Percentiles rank a stretch among this genome's conserved stretches.
Conservation (phyloP, 1,140 invertebrate species). For the Drosophila watanabei region DNA sequence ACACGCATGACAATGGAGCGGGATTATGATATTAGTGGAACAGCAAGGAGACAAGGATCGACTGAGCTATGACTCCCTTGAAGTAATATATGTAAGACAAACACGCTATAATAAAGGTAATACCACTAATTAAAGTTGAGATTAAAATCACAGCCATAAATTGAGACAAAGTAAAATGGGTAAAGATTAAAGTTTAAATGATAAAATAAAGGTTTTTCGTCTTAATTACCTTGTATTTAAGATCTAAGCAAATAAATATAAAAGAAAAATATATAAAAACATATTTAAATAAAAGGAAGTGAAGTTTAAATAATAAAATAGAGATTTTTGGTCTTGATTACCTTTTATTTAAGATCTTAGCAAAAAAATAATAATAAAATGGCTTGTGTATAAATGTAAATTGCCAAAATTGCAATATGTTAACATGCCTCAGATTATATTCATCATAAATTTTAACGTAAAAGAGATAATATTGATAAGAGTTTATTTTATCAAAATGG, state of each 20-base stretch:
- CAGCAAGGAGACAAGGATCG: background rate
- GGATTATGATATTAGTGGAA: conserved; percentile 31
- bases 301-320: too few species aligned
- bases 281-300: too few species aligned
- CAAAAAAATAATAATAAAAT: too few species aligned
- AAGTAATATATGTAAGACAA: background rate
- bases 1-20: conserved; percentile 10
- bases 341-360: background rate
- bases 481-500: conserved; percentile 12
- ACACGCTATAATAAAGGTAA: background rate
- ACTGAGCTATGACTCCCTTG: conserved; percentile 2
- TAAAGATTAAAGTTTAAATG: background rate
- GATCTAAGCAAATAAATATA: background rate
- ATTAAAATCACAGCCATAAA: background rate
- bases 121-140: background rate
- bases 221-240: background rate
- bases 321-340: too few species aligned
- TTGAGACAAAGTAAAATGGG: background rate
- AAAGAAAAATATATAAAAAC: too few species aligned
- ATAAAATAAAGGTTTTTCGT: too few species aligned
- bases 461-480: background rate
- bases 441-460: background rate
- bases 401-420: conserved; percentile 3
- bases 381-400: background rate
- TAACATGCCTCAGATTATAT: background rate